Evolutionary conservation across 2,113 vertebrate species (phyloP).

Genomic region (Corythornis vintsioides): DNA sequence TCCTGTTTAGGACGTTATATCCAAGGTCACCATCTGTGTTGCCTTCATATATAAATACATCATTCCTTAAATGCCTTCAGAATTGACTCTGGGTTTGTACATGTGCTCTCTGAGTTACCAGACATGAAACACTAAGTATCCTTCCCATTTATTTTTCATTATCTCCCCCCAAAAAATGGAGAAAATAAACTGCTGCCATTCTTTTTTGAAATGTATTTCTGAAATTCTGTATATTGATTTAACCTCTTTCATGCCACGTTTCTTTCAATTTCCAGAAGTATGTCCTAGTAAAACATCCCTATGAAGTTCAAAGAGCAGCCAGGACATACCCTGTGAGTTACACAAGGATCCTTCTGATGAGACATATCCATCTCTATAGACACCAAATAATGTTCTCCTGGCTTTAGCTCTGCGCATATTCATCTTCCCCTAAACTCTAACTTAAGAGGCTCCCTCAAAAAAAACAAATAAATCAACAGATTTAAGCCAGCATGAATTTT

Average conservation of each 20-base stretch:
- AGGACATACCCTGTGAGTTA: background rate
- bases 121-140: background rate
- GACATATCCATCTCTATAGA: background rate
- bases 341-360: background rate
- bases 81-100: background rate
- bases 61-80: background rate
- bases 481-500: background rate
- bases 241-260: background rate
- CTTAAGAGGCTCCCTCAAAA: too few species aligned
- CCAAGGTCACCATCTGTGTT: background rate
- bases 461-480: background rate
- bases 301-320: background rate
- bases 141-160: background rate
- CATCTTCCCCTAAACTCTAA: background rate
- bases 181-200: slow-evolving; percentile 24
- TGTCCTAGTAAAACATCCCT: background rate
- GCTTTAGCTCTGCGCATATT: fast-evolving
- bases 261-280: background rate
- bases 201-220: background rate
- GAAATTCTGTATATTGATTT: background rate
- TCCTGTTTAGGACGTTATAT: background rate
- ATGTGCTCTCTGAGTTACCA: background rate
- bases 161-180: background rate
- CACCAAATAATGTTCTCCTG: background rate
- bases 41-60: background rate